Conservation (phyloP, 2,797 vertebrate species). For the Alectoris magna region DNA sequence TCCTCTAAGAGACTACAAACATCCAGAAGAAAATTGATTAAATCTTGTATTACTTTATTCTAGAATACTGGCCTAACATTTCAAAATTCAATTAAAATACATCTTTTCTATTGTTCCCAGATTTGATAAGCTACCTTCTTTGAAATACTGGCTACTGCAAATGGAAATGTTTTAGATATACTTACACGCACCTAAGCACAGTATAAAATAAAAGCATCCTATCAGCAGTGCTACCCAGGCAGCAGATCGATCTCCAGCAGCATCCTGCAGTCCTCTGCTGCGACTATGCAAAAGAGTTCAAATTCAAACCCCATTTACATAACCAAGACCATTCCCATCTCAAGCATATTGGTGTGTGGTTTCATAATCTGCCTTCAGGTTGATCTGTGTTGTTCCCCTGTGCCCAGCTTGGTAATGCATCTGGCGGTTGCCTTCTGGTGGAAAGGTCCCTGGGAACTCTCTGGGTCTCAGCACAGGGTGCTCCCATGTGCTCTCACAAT, state of each 20-base stretch:
- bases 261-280: background rate
- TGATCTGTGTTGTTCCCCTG: background rate
- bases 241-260: background rate
- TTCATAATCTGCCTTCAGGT: background rate
- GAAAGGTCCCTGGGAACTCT: background rate
- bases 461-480: background rate
- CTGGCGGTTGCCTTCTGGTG: background rate
- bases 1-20: background rate
- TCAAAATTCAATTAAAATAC: background rate
- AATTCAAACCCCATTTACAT: background rate
- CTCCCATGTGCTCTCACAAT: fast-evolving
- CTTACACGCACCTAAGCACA: conserved; percentile 14
- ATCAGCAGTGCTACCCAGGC: background rate
- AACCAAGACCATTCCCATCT: background rate
- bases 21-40: background rate
- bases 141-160: conserved; percentile 34
- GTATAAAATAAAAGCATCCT: conserved; percentile 1
- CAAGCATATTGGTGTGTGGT: background rate
- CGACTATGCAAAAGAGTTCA: background rate
- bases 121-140: background rate
- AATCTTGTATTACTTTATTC: background rate
- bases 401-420: fast-evolving
- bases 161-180: background rate
- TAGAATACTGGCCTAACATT: background rate
- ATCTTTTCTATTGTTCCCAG: background rate